Conservation (phyloP, 2,888 invertebrate species). For the Saturnia japonica region DNA sequence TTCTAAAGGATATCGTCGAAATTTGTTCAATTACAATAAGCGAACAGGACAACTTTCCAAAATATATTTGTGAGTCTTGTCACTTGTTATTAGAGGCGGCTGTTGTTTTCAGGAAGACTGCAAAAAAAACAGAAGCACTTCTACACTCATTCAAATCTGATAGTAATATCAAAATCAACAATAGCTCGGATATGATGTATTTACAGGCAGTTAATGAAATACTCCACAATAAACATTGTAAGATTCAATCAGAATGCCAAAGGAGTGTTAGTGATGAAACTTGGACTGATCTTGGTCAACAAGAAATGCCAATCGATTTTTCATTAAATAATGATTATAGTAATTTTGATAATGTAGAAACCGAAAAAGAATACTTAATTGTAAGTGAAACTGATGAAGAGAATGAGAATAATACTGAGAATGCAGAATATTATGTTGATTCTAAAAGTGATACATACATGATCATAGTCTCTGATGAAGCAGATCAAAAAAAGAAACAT, state of each 20-base stretch:
- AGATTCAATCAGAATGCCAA: neutral
- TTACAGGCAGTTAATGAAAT: neutral
- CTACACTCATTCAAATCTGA: conserved; percentile 16
- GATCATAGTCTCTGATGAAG: conserved; percentile 31
- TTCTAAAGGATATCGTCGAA: conserved; percentile 30
- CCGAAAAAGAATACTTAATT: conserved; percentile 17
- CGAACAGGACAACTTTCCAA: conserved; percentile 35
- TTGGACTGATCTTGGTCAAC: neutral
- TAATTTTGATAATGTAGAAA: conserved; percentile 7
- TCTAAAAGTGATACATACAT: conserved; percentile 19
- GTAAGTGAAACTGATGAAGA: conserved; percentile 14
- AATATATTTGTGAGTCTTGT: conserved; percentile 37
- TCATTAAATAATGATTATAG: conserved; percentile 11
- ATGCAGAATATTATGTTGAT: conserved; percentile 26
- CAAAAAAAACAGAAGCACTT: conserved; percentile 30
- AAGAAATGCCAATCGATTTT: neutral
- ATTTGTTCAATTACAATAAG: conserved; percentile 32
- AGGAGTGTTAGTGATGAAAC: neutral
- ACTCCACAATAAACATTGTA: conserved; percentile 4
- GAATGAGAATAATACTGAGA: conserved; percentile 18
- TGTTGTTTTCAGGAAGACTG: conserved; percentile 36
- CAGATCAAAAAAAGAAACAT: conserved; percentile 22
- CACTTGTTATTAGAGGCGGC: conserved; percentile 32
- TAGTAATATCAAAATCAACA: neutral
- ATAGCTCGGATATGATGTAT: conserved; percentile 12